Conservation (phyloP, 1,140 invertebrate genomes). For the Propsilocerus akamusi region DNA sequence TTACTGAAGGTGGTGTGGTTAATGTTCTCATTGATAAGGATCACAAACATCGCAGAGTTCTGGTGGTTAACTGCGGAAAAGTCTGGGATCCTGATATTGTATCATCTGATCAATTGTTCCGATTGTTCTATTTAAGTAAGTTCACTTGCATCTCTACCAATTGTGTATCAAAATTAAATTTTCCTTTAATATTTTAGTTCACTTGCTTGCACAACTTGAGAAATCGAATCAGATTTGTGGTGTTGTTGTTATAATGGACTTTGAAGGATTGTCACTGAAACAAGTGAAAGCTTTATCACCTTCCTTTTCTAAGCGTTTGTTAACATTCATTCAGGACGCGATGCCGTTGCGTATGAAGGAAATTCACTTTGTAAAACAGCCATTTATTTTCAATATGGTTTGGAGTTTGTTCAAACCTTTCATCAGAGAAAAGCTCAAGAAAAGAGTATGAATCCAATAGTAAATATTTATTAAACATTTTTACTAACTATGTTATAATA, state of each 20-base stretch:
- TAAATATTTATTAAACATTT: too few species aligned
- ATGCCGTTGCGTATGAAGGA: constrained; percentile 77
- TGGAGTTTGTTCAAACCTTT: constrained; percentile 80
- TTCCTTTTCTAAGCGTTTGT: constrained; percentile 48
- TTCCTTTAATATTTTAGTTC: constrained; percentile 25
- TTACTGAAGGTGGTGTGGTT: constrained; percentile 46
- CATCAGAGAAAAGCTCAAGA: constrained; percentile 63
- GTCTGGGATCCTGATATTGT: constrained; percentile 54
- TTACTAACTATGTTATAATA: too few species aligned
- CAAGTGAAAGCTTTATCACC: constrained; percentile 53
- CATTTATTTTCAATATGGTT: constrained; percentile 72
- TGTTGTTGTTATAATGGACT: constrained; percentile 62
- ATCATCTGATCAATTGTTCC: constrained; percentile 50
- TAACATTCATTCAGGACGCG: constrained; percentile 69
- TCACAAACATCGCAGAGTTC: constrained; percentile 39
- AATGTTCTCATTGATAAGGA: constrained; percentile 52
- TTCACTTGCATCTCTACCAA: background rate
- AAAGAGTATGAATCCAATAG: constrained; percentile 54
- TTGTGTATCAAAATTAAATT: background rate
- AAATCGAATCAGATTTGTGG: constrained; percentile 53
- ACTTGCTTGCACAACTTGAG: constrained; percentile 50
- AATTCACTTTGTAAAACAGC: constrained; percentile 79
- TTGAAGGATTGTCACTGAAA: constrained; percentile 49
- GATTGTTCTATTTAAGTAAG: constrained; percentile 43
- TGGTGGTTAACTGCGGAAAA: constrained; percentile 37